These are phyloP conservation scores for Argyrosomus regius DNA, from an alignment of 2,797 vertebrate species.

Conservation along the genomic window DNA sequence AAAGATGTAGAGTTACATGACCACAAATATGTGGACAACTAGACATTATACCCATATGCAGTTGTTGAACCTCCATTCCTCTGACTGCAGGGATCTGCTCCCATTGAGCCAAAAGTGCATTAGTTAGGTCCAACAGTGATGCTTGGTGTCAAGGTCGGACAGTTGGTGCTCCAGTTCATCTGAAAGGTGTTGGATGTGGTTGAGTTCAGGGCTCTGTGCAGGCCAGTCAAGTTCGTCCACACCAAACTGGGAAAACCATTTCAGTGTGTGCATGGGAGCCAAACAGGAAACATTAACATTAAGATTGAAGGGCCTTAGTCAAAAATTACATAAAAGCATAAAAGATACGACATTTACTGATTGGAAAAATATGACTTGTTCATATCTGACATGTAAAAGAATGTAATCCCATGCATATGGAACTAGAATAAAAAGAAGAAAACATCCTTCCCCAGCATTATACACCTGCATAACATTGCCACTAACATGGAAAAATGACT, in stretches of 20 bases:
- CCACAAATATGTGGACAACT: neutral
- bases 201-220: neutral
- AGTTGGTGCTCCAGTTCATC: neutral
- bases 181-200: neutral
- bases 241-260: neutral
- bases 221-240: neutral
- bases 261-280: neutral
- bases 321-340: too few relatives aligned
- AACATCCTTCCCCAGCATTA: neutral
- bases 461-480: slow-evolving; percentile 4
- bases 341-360: too few relatives aligned
- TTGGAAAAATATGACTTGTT: neutral
- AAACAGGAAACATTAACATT: too few relatives aligned
- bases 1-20: neutral
- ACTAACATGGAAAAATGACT: neutral
- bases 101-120: neutral
- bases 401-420: neutral
- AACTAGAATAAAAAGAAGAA: neutral
- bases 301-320: too few relatives aligned
- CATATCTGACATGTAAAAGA: neutral
- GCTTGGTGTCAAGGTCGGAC: too few relatives aligned
- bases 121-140: neutral
- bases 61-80: neutral
- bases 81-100: neutral
- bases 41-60: neutral